Percentiles rank a stretch among this genome's conserved stretches.
Evolutionary conservation across 2,888 invertebrate genomes (phyloP).

Genomic region (Cynaeus angustus): DNA sequence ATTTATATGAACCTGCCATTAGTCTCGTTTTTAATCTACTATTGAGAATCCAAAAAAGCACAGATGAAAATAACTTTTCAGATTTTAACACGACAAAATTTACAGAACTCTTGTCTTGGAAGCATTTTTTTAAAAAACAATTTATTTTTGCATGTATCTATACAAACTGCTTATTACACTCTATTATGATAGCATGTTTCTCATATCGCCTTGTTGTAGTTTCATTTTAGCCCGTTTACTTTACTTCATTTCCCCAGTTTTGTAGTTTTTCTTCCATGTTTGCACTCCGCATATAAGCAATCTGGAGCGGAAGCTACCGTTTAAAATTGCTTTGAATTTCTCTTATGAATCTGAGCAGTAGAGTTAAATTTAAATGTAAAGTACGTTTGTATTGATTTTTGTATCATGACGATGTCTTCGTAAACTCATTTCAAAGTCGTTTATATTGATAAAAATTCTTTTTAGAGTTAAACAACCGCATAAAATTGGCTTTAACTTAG

Average conservation of each 20-base stretch:
- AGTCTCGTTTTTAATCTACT: too few species aligned
- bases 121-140: too few species aligned
- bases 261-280: conserved; percentile 7
- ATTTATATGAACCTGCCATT: too few species aligned
- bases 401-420: conserved; percentile 44
- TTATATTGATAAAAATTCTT: conserved; percentile 48
- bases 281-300: conserved; percentile 13
- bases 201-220: neutral
- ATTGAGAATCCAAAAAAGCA: too few species aligned
- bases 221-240: neutral
- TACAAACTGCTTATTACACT: neutral
- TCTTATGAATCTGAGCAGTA: conserved; percentile 38
- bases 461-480: conserved; percentile 44
- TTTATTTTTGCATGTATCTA: too few species aligned
- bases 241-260: neutral
- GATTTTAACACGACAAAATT: too few species aligned
- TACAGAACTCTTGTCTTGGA: too few species aligned
- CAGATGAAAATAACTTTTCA: too few species aligned
- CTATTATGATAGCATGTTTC: neutral
- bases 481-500: conserved; percentile 38
- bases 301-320: conserved; percentile 17
- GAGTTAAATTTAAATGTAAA: conserved; percentile 44
- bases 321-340: conserved; percentile 33
- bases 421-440: conserved; percentile 45
- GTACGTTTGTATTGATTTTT: conserved; percentile 44